Evolutionary conservation across 2,113 vertebrate genomes (phyloP).

Genomic region (Phalacrocorax pelagicus): DNA sequence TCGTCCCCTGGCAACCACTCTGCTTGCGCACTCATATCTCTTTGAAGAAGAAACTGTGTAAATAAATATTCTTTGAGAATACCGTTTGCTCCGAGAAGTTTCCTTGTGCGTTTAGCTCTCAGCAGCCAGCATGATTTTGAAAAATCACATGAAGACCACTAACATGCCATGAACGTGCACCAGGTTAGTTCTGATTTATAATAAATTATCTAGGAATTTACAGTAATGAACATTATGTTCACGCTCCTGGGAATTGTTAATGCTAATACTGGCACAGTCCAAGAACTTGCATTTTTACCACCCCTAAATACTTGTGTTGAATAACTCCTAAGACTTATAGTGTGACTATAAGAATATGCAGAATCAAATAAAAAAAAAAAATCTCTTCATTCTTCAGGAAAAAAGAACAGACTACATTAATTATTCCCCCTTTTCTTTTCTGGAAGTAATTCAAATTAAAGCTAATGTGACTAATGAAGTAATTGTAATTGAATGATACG

Average conservation of each 20-base stretch:
- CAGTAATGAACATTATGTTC: not conserved
- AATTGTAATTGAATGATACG: not conserved
- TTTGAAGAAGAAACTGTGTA: not conserved
- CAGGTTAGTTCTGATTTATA: not conserved
- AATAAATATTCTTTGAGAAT: not conserved
- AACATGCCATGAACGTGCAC: rapidly evolving
- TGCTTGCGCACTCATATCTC: not conserved
- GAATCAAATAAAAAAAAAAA: not conserved
- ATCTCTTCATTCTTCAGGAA: not conserved
- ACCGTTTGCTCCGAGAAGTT: not conserved
- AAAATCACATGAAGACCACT: not conserved
- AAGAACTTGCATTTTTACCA: not conserved
- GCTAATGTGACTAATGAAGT: constrained; percentile 9
- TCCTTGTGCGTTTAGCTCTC: not conserved
- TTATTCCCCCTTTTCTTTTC: not conserved
- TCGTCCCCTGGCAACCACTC: not conserved
- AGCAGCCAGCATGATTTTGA: not conserved
- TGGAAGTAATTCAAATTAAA: constrained; percentile 3
- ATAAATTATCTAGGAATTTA: not conserved
- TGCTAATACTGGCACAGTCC: not conserved
- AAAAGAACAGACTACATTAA: not conserved
- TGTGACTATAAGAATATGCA: not conserved
- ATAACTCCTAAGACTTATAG: not conserved
- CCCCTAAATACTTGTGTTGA: not conserved
- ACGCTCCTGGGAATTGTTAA: not conserved